Base-by-base conservation (phyloP, 2,113 vertebrate species). In the Turnix velox region DNA sequence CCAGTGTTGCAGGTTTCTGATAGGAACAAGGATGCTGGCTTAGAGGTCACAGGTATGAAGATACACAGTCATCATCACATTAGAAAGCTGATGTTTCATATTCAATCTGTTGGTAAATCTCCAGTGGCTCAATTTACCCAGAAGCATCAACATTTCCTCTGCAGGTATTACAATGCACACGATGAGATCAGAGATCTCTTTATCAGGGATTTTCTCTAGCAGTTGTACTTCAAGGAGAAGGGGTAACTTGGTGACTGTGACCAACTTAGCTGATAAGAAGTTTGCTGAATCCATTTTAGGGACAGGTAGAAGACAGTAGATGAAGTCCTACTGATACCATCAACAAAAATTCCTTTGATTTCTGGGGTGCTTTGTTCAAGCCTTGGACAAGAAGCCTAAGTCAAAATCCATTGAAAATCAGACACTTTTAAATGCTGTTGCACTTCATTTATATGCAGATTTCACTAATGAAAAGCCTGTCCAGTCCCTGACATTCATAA, bases 91-190 rank as follows among this genome's bases (percentile, higher is more conserved):
- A 4, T 5, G 68, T 82, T 65, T 69, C 30, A 5, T 33, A 28
- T 19, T 79, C 9, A 57, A 33, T 24, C n/a, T 82, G 40, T 57
- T 73, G 77, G 31, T 49, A 25, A 59, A 40, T 30, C 84, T 78
- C 69, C 81, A 78, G 23, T 8, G 28, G 25, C 14, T 63, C 0
- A 0, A 25, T 63, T 91, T 58, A 65, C 42, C 31, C 15, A 74
- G 73, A 67, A 87, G 24, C 51, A 68, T 30, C 69, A 46, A 67
- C 59, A 18, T 7, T 42, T 74, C n/a, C 33, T 49, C 72, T 71
- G 48, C n/a, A 58, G 46, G 23, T 43, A 55, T 14, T 20, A 16
- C 33, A 12, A 3, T 25, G 19, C 5, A 6, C 1, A 0, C 13
- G 55, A 17, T 75, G 78, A 28, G 19, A n/a, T n/a, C n/a, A n/a